phyloP scores from a whole-genome alignment of 2,113 vertebrate species.

The Zosterops borbonicus region DNA sequence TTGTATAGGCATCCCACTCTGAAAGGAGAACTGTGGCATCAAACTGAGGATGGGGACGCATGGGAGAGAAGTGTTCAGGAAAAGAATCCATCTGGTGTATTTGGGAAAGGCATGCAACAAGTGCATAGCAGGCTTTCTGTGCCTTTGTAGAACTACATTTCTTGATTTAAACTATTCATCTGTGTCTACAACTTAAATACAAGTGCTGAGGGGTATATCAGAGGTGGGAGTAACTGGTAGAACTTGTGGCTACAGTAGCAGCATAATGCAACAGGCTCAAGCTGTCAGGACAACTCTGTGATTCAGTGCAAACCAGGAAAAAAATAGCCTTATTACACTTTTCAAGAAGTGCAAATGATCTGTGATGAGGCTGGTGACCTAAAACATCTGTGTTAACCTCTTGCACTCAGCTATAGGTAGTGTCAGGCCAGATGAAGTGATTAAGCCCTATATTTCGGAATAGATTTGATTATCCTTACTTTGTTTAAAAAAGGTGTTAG shows the following conservation, averaged over 20 bases:
- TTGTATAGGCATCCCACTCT: not conserved
- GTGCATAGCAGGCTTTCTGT: not conserved
- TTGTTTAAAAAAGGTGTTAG: not conserved
- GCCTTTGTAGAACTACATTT: not conserved
- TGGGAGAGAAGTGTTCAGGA: not conserved
- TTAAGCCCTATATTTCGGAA: not conserved
- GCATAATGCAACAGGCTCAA: not conserved
- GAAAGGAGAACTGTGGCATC: not conserved
- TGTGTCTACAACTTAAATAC: not conserved
- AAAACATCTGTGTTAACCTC: not conserved
- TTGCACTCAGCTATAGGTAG: not conserved
- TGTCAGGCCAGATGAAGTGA: not conserved
- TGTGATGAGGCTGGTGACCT: not conserved
- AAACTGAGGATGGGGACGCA: not conserved
- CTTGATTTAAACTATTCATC: not conserved
- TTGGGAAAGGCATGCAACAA: not conserved
- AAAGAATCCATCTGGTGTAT: not conserved
- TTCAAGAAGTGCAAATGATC: not conserved
- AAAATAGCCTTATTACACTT: not conserved
- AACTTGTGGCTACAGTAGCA: constrained; percentile 4
- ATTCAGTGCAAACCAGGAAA: not conserved
- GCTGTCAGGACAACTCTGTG: not conserved
- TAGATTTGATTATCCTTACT: not conserved
- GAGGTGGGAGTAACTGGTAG: constrained; percentile 3
- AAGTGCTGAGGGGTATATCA: not conserved